phyloP scores from a whole-genome alignment of 2,888 invertebrate genomes.

The Cataglyphis rosenhaueri region DNA sequence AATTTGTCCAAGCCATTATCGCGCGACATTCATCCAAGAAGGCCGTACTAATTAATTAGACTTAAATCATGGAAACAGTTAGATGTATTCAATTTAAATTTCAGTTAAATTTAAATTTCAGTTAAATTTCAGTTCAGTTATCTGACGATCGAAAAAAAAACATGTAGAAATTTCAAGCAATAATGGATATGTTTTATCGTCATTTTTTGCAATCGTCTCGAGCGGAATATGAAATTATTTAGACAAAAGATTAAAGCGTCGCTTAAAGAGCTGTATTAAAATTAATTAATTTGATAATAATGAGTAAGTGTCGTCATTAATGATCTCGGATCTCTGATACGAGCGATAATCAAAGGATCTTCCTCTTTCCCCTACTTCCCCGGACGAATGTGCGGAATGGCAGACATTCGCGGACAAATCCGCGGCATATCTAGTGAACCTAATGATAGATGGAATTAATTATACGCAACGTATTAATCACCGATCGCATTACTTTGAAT shows the following conservation, averaged over 20 bases:
- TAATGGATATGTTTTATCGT: not conserved
- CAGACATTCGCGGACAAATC: constrained; percentile 47
- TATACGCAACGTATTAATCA: constrained; percentile 72
- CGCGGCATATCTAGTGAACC: constrained; percentile 30
- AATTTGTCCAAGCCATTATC: constrained; percentile 42
- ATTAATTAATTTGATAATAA: not conserved
- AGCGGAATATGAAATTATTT: not conserved
- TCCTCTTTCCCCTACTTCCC: not conserved
- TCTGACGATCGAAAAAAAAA: not conserved
- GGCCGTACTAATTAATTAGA: constrained; percentile 58
- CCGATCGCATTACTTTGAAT: constrained; percentile 73
- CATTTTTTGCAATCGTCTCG: not conserved
- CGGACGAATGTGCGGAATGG: not conserved
- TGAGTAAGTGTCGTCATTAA: not conserved
- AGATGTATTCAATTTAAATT: constrained; percentile 31
- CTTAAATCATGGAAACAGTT: constrained; percentile 52
- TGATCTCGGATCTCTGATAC: not conserved
- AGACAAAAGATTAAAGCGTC: not conserved
- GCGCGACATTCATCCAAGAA: constrained; percentile 30
- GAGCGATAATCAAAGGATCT: not conserved
- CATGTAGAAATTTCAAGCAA: not conserved
- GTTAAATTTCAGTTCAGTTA: not conserved
- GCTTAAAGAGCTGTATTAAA: not conserved
- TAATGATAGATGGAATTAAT: constrained; percentile 67
- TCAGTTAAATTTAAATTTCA: not conserved